phyloP scores from a whole-genome alignment of 1,140 invertebrate species.

The Penaeus chinensis region DNA sequence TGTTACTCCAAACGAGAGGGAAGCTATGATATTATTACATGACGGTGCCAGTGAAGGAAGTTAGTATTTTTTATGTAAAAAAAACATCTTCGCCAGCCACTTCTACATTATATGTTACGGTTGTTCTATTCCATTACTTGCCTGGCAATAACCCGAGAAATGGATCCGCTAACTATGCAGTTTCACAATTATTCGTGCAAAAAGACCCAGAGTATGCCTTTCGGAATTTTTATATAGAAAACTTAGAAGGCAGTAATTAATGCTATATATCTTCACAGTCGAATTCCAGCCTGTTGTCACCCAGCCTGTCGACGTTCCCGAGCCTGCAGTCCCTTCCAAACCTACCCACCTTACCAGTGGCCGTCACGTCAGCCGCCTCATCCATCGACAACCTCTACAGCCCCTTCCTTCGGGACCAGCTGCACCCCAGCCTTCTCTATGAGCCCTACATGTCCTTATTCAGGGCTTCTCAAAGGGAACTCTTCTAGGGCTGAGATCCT shows the following conservation, averaged over 20 bases:
- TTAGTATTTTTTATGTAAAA: not conserved
- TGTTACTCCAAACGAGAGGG: too few relatives aligned
- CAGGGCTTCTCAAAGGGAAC: conserved; percentile 21
- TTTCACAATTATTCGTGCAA: too few relatives aligned
- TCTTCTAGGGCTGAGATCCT: not conserved
- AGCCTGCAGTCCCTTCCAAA: not conserved
- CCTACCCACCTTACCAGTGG: not conserved
- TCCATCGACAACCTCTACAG: conserved; percentile 10
- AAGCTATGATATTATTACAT: not conserved
- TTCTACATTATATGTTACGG: too few relatives aligned
- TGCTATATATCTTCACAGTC: too few relatives aligned
- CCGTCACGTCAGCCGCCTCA: not conserved
- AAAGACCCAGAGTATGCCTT: too few relatives aligned
- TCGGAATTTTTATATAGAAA: too few relatives aligned
- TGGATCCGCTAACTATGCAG: too few relatives aligned
- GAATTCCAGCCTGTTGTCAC: not conserved
- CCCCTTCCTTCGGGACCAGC: conserved; percentile 28
- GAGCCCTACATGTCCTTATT: conserved; percentile 43
- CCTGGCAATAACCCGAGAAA: too few relatives aligned
- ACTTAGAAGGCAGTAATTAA: too few relatives aligned
- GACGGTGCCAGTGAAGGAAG: too few relatives aligned
- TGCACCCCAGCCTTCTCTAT: conserved; percentile 29
- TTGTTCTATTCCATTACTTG: too few relatives aligned
- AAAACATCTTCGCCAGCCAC: not conserved
- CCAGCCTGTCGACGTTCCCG: not conserved